phyloP scores from a whole-genome alignment of 2,888 invertebrate genomes.

The Stenodera caucasica region DNA sequence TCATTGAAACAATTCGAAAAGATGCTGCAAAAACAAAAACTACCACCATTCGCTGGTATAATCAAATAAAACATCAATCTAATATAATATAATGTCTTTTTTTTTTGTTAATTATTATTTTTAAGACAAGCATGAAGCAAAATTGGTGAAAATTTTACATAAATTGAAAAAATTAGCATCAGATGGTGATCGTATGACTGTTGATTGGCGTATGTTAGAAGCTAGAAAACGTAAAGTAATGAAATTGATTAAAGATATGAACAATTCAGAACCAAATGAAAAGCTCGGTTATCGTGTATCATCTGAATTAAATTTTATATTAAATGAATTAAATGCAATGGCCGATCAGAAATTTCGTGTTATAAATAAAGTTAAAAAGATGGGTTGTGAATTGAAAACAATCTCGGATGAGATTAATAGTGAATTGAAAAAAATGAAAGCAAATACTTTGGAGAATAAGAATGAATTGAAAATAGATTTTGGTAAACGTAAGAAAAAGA shows the following conservation, averaged over 20 bases:
- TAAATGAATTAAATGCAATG: slow-evolving; percentile 39
- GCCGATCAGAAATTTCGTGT: slow-evolving; percentile 40
- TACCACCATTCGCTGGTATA: slow-evolving; percentile 36
- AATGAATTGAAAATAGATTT: slow-evolving; percentile 5
- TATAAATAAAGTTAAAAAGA: slow-evolving; percentile 37
- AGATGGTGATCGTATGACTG: slow-evolving; percentile 40
- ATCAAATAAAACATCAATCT: background rate
- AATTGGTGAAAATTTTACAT: slow-evolving; percentile 40
- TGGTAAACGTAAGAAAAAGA: slow-evolving; percentile 38
- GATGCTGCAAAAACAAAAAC: slow-evolving; percentile 30
- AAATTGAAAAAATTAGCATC: slow-evolving; percentile 40
- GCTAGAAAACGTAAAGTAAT: slow-evolving; percentile 44
- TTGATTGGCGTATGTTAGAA: slow-evolving; percentile 41
- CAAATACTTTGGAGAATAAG: no score
- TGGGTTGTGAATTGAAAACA: slow-evolving; percentile 38
- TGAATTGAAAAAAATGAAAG: slow-evolving; percentile 19
- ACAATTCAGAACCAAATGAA: slow-evolving; percentile 26
- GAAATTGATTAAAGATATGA: slow-evolving; percentile 39
- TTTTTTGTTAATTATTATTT: slow-evolving; percentile 6
- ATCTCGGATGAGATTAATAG: slow-evolving; percentile 39
- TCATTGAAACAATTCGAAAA: slow-evolving; percentile 36
- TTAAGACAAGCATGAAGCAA: slow-evolving; percentile 37
- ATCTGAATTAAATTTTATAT: slow-evolving; percentile 39
- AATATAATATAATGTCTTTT: background rate
- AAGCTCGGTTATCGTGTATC: slow-evolving; percentile 36